Evolutionary conservation across 1,140 invertebrate genomes (phyloP), one percentile per base, ranked within the genome.

Genomic region (Zaprionus ghesquierei): DNA sequence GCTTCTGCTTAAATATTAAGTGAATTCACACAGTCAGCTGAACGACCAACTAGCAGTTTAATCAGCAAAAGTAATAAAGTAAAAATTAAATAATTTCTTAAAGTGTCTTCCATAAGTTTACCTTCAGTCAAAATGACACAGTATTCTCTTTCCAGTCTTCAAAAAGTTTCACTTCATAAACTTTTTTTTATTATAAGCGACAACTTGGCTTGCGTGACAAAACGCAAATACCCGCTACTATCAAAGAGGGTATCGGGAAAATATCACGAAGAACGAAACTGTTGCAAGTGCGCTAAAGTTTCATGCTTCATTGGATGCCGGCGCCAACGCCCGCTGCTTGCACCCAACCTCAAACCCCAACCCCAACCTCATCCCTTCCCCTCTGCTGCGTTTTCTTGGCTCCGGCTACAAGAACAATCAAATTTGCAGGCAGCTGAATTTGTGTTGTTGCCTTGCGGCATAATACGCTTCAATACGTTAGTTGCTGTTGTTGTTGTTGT

Each of bases 251-350:
- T 27, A 53, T 33, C 54, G 29, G n/a, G n/a, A 41, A 58, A 44
- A 35, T 50, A 58, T 25, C 5, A 6, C 1, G 33, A 41, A 23
- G 41, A 65, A 65, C 49, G 69, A 69, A 73, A 79, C 78, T 87
- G 82, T 86, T 86, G 82, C 84, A 86, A 87, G 84, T 89, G 82
- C 68, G 84, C 82, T 86, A 82, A 87, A 89, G 82, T 82, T 87
- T 79, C 79, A 87, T 89, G 82, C 84, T 89, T 87, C 84, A 87
- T 89, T 89, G 84, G 72, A 79, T 75, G 61, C 66, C 82, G 64
- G 66, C 74, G 77, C 65, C 64, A 58, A 62, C 33, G 59, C 31
- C 53, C 20, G 25, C 53, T 41, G 18, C 35, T 18, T 22, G 41
- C 23, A 27, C 25, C 12, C 3, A 46, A n/a, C n/a, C n/a, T n/a